phyloP scores from a whole-genome alignment of 2,797 vertebrate genomes.

The Anguilla pacifica region DNA sequence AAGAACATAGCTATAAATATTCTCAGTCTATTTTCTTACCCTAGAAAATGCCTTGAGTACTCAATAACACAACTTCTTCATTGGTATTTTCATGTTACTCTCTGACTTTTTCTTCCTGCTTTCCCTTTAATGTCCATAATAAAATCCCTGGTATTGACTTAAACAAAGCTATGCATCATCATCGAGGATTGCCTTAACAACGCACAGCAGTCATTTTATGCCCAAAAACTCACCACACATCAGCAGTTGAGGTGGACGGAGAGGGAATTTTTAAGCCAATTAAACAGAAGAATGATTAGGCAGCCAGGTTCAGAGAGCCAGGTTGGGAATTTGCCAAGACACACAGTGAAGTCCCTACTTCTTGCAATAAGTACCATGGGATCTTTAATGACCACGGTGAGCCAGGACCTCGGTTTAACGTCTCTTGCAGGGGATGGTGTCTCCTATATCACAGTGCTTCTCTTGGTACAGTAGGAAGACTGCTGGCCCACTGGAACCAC shows the following conservation, averaged over 20 bases:
- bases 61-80: not conserved
- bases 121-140: not conserved
- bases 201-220: not conserved
- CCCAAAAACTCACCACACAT: not conserved
- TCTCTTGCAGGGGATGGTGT: not conserved
- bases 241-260: not conserved
- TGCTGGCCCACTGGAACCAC: not conserved
- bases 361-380: not conserved
- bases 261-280: not conserved
- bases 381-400: constrained; percentile 1
- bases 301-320: not conserved
- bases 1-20: constrained; percentile 22
- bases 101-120: not conserved
- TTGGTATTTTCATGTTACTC: not conserved
- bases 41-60: not conserved
- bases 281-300: not conserved
- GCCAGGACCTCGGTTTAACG: not conserved
- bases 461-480: not conserved
- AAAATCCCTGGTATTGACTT: not conserved
- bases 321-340: not conserved
- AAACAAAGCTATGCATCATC: not conserved
- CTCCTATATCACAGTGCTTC: not conserved
- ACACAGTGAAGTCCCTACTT: not conserved
- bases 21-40: constrained; percentile 22
- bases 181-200: not conserved